Conservation (phyloP, 2,113 vertebrate species). For the Cinclus cinclus region DNA sequence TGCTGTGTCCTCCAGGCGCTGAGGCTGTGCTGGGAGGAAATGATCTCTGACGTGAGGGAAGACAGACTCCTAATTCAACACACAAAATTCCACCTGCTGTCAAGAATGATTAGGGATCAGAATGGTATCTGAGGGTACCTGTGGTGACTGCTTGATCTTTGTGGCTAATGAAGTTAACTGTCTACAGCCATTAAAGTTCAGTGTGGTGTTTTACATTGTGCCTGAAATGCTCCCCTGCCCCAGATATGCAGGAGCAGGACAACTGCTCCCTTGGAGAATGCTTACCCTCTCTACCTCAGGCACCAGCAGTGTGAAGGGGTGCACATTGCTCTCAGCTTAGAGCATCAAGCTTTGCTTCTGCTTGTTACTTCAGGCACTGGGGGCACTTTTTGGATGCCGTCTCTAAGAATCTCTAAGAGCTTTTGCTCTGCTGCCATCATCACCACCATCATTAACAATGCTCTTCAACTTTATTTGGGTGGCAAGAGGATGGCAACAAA, state of each 20-base stretch:
- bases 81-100: background rate
- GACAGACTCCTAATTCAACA: background rate
- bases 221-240: background rate
- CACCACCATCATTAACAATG: background rate
- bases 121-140: background rate
- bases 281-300: background rate
- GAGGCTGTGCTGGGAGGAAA: background rate
- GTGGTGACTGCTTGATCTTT: background rate
- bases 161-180: background rate
- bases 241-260: background rate
- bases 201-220: rapidly evolving
- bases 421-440: background rate
- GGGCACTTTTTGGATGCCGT: background rate
- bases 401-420: no score
- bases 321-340: background rate
- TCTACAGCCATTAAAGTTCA: background rate
- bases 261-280: background rate
- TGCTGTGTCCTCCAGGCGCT: background rate
- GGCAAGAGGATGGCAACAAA: background rate
- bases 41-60: background rate
- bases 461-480: background rate
- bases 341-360: background rate
- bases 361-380: background rate
- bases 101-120: background rate
- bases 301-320: no score